A percentile compares a stretch with the other conserved stretches of the same genome.
Evolutionary conservation across 2,888 invertebrate species (phyloP).

Genomic region (Eurois occulta): DNA sequence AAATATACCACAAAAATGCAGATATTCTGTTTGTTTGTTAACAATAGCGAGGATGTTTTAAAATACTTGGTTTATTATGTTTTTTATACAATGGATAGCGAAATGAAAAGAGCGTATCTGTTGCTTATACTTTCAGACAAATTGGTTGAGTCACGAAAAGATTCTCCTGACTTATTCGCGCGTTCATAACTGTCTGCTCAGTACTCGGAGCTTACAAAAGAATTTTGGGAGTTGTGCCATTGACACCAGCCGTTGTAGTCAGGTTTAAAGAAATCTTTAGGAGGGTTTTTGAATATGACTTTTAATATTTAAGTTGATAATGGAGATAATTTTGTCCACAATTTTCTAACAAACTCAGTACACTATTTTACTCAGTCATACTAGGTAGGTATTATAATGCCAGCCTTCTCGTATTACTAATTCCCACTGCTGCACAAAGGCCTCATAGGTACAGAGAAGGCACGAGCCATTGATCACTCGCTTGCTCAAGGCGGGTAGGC

Average conservation of each 20-base stretch:
- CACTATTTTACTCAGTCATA: not conserved
- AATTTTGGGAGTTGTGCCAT: constrained; percentile 12
- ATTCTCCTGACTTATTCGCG: constrained; percentile 33
- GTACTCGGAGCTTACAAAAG: constrained; percentile 16
- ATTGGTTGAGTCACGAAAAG: constrained; percentile 46
- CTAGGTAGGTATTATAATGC: not conserved
- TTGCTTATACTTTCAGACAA: constrained; percentile 53
- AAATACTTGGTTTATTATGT: constrained; percentile 53
- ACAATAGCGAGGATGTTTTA: constrained; percentile 56
- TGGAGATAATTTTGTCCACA: not conserved
- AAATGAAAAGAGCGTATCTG: constrained; percentile 54
- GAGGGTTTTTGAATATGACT: not conserved
- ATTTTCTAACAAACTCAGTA: not conserved
- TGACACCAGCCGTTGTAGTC: not conserved
- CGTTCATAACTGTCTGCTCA: constrained; percentile 33
- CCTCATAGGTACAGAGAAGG: not conserved
- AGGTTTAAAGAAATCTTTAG: not conserved
- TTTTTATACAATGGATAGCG: constrained; percentile 53
- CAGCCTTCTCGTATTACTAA: no score
- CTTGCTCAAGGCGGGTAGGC: not conserved
- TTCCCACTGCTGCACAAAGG: not conserved
- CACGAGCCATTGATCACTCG: not conserved
- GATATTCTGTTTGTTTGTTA: constrained; percentile 51
- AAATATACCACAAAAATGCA: constrained; percentile 53
- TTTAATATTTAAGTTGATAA: not conserved